phyloP scores from a whole-genome alignment of 1,140 invertebrate genomes.

The Caenorhabditis latens region DNA sequence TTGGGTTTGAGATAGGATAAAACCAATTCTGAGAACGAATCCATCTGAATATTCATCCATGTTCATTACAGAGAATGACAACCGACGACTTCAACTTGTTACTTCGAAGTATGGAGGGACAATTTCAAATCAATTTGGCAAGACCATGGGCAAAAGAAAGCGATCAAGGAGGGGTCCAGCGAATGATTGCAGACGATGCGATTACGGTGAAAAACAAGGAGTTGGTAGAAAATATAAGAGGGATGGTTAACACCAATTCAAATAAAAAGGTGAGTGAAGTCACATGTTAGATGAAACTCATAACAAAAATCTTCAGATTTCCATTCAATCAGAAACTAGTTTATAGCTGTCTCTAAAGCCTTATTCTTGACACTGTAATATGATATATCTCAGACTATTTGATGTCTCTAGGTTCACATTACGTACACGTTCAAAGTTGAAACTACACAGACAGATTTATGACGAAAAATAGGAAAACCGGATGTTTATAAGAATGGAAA shows the following conservation, averaged over 20 bases:
- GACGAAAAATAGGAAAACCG: no score
- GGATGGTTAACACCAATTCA: neutral
- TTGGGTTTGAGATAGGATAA: no score
- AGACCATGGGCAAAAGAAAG: conserved; percentile 18
- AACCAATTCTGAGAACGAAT: no score
- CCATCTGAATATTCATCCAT: neutral
- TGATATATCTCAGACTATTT: no score
- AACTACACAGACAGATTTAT: no score
- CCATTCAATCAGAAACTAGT: neutral
- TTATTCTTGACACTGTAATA: no score
- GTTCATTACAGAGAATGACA: conserved; percentile 49
- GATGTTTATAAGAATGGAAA: no score
- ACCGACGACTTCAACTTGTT: conserved; percentile 24
- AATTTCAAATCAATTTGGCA: conserved; percentile 32
- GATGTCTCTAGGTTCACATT: no score
- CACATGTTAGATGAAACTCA: neutral
- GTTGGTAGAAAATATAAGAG: neutral
- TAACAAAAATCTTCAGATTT: neutral
- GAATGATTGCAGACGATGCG: neutral
- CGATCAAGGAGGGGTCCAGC: conserved; percentile 32
- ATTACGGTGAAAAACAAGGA: conserved; percentile 3
- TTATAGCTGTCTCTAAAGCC: neutral
- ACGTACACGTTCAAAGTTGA: no score
- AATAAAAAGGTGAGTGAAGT: neutral
- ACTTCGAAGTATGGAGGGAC: conserved; percentile 49